Conservation (phyloP, 1,140 invertebrate species). For the Drosophila miranda region DNA sequence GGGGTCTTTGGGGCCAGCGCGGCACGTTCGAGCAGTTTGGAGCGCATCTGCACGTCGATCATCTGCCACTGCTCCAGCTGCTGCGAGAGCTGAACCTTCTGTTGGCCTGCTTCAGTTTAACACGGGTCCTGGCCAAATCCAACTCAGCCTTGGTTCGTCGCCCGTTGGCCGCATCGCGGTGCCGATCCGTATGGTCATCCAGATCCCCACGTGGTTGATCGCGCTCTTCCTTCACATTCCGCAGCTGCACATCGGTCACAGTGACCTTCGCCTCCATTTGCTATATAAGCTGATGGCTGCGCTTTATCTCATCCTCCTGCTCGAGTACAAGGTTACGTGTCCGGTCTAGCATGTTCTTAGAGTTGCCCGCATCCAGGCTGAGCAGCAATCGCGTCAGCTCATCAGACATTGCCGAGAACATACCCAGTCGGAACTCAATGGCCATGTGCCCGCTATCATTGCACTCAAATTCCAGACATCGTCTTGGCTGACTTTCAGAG, state of each 20-base stretch:
- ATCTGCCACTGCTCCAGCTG: constrained; percentile 98
- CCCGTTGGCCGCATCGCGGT: constrained; percentile 93
- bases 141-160: constrained; percentile 94
- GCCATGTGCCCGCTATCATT: constrained; percentile 60
- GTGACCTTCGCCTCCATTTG: constrained; percentile 91
- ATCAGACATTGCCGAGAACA: constrained; percentile 86
- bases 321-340: constrained; percentile 88
- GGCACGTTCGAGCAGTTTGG: constrained; percentile 71
- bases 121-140: constrained; percentile 92
- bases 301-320: constrained; percentile 90
- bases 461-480: constrained; percentile 83
- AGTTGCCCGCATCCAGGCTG: constrained; percentile 89
- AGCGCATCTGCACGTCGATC: constrained; percentile 93
- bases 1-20: constrained; percentile 35
- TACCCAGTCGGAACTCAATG: constrained; percentile 84
- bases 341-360: constrained; percentile 91
- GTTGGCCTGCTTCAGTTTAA: constrained; percentile 95
- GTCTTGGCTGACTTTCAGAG: constrained; percentile 88
- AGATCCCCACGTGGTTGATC: constrained; percentile 90
- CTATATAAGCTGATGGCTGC: constrained; percentile 90
- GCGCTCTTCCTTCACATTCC: constrained; percentile 90
- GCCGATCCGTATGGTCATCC: constrained; percentile 87
- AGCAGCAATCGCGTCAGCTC: constrained; percentile 88
- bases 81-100: constrained; percentile 96
- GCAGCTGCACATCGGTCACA: constrained; percentile 91